Evolutionary conservation across 1,140 invertebrate species (phyloP), one percentile per base, ranked within the genome.

Genomic region (Drosophila oshimai): DNA sequence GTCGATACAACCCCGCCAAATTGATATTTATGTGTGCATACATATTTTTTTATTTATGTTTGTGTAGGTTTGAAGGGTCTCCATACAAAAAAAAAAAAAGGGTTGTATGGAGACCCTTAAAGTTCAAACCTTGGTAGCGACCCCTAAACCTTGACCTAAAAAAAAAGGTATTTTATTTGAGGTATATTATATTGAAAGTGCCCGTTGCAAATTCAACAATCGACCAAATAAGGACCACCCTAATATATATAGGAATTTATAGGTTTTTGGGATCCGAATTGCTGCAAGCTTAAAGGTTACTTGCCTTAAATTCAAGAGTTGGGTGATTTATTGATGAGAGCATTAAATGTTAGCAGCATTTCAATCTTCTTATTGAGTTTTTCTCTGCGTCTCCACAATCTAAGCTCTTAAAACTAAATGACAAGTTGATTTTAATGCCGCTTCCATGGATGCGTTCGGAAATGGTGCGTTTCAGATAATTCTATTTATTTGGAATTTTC

Each of bases 1-100:
- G 57, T 70, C 67, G 58, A 65, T 71, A 33, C 46, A 17, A 24
- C 46, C 50, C 36, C 29, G 18, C 37, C 18, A 78, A 79, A 79
- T 79, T 69, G 71, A 80, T 74, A 79, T 79, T 79, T 80, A 79
- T 79, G 76, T 57, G 24, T 29, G n/a, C n/a, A n/a, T n/a, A n/a
- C n/a, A n/a, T n/a, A n/a, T n/a, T n/a, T n/a, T n/a, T n/a, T n/a
- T n/a, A n/a, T n/a, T n/a, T n/a, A n/a, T n/a, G n/a, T n/a, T n/a
- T n/a, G n/a, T n/a, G n/a, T n/a, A n/a, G n/a, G n/a, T n/a, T n/a
- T n/a, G n/a, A n/a, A n/a, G n/a, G n/a, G n/a, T n/a, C n/a, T n/a
- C n/a, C n/a, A n/a, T n/a, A n/a, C n/a, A n/a, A n/a, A n/a, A n/a
- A n/a, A n/a, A n/a, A n/a, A n/a, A n/a, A n/a, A n/a, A n/a, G n/a